Base-by-base conservation (phyloP, 2,113 vertebrate genomes). In the Pachypanchax playfairii region DNA sequence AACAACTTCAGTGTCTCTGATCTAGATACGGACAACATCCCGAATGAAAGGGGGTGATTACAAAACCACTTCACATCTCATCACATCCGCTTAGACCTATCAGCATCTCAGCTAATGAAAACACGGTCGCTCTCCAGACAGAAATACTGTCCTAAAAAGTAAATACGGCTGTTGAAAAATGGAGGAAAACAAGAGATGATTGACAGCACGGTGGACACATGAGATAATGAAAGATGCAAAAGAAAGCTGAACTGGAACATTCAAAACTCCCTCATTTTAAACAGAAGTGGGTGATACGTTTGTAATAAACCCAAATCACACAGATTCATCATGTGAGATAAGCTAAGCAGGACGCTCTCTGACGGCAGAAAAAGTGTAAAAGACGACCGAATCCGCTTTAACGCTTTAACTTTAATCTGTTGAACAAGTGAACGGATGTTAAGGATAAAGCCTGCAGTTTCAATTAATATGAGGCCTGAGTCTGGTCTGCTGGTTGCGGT, bases 401-500 rank as follows among this genome's bases (percentile, higher is more conserved):
- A 6, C 44, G 14, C 41, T 51, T 6, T 6, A 4, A 31, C 28
- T 58, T 60, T 38, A 48, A 49, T 51, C 46, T 49, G 20, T 29
- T 33, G 25, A 47, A 57, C 18, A 54, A 50, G 9, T 38, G 17
- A 57, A 70, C 31, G 14, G 44, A 69, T 46, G 33, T 53, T 33
- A 52, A 53, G 18, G 61, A 64, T 76, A 52, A 77, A 72, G 60
- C 44, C 68, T 25, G 56, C 73, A 38, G 64, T 55, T 65, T 78
- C 66, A 67, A 33, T 82, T 75, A 83, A 73, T 63, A 64, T 28
- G 36, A 36, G 73, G 60, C 68, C 39, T 13, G 59, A 71, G 67
- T 73, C 61, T 56, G 24, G 26, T 85, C 76, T 79, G 70, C 69
- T 68, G 79, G 81, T 84, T 71, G 82, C 36, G 12, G 70, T 51